A percentile compares a stretch with the other conserved stretches of the same genome.
Evolutionary conservation across 2,113 vertebrate species (phyloP).

Genomic region (Caloenas nicobarica): DNA sequence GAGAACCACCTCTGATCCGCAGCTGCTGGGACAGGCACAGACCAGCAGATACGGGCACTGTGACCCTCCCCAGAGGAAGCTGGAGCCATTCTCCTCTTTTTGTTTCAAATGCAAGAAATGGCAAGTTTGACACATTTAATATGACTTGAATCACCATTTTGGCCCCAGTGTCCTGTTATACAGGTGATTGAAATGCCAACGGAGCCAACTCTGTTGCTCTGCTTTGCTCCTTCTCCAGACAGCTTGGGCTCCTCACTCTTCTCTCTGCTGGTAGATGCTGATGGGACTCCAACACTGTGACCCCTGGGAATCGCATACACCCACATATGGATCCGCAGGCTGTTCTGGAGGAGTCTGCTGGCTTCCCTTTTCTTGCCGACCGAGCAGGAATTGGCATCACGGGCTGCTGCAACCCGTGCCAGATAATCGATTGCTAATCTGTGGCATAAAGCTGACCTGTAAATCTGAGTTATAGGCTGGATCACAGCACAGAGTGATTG

Average conservation of each 20-base stretch:
- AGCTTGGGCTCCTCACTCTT: not conserved
- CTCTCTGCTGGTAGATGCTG: not conserved
- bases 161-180: not conserved
- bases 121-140: not conserved
- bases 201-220: not conserved
- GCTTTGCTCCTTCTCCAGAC: not conserved
- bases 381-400: not conserved
- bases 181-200: not conserved
- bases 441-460: not conserved
- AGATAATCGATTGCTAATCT: not conserved
- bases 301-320: fast-evolving
- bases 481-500: not conserved
- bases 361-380: not conserved
- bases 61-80: not conserved
- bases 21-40: not conserved
- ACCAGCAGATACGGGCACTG: not conserved
- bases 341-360: not conserved
- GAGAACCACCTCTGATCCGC: not conserved
- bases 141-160: not conserved
- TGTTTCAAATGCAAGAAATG: not conserved
- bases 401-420: not conserved
- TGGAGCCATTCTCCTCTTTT: not conserved
- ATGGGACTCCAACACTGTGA: not conserved
- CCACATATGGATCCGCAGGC: fast-evolving
- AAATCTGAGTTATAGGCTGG: not conserved